Evolutionary conservation across 2,113 vertebrate species (phyloP).

Genomic region (Grammomys dolichurus): DNA sequence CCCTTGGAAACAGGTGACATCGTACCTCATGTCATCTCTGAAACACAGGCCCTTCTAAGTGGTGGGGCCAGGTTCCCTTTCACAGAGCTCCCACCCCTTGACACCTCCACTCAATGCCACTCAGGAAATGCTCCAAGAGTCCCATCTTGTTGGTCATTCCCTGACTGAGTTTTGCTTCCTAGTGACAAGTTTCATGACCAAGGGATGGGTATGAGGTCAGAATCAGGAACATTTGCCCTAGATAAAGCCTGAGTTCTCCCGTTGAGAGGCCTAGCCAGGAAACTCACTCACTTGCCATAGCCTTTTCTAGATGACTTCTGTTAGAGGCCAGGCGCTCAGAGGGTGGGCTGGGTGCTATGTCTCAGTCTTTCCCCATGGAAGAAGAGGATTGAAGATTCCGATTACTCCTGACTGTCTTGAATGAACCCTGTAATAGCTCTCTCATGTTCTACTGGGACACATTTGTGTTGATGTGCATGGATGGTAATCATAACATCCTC

Average conservation of each 20-base stretch:
- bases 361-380: too few relatives aligned
- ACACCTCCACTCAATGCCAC: conserved; percentile 67
- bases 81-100: conserved; percentile 78
- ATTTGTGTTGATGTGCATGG: neutral
- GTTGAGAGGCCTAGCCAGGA: too few relatives aligned
- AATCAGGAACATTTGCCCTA: conserved; percentile 30
- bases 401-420: neutral
- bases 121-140: conserved; percentile 69
- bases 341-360: neutral
- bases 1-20: neutral
- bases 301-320: too few relatives aligned
- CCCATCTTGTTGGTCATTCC: conserved; percentile 82
- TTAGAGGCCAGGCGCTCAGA: too few relatives aligned
- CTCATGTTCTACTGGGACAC: neutral
- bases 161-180: conserved; percentile 28
- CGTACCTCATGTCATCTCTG: neutral
- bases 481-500: neutral
- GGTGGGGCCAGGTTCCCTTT: conserved; percentile 77
- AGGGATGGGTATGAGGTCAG: conserved; percentile 64
- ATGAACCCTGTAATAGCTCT: neutral
- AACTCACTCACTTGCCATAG: too few relatives aligned
- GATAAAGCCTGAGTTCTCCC: neutral
- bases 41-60: conserved; percentile 56
- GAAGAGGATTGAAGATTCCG: neutral
- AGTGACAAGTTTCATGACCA: conserved; percentile 62